Base-by-base conservation (phyloP, 2,888 invertebrate species). In the Sinelater perroti region DNA sequence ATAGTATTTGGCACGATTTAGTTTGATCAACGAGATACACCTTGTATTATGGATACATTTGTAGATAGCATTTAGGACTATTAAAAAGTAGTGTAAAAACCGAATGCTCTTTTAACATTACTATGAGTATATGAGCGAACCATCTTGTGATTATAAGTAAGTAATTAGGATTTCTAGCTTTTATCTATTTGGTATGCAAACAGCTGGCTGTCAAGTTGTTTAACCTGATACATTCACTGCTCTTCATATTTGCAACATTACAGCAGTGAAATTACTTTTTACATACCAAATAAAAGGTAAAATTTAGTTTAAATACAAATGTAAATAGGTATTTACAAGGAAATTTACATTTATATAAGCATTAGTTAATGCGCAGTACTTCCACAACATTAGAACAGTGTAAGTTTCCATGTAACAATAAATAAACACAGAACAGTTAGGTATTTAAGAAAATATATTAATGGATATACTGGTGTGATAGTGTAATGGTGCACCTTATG, bases 401-500 rank as follows among this genome's bases (percentile, higher is more conserved):
- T 55, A 51, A 51, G 40, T 59, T 59, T 54, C 46, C 45, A 13
- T 59, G 55, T 50, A 55, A 49, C 46, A 51, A 55, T 45, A 24
- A 24, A 24, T 30, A 20, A 45, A 53, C 49, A 38, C 38, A 38
- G 21, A 5, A 33, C 5, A 40, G 10, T 40, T 40, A 35, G 38
- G n/a, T 20, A 38, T 38, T 38, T 38, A 31, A 36, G 35, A 60
- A 44, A 30, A 38, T 56, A 61, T 55, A 60, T 56, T 62, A 67
- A 72, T 74, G 70, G 70, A 70, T 70, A 72, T 73, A 72, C 73
- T 73, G 75, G 75, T 75, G 76, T 78, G 78, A 78, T 77, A 77
- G 77, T 72, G 75, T 75, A 63, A 76, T 73, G 77, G 76, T 76
- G 77, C 77, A 78, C 77, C 74, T 77, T 70, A 72, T 66, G 70